These are phyloP conservation scores for Apis cerana DNA, from an alignment of 1,140 invertebrate genomes.

Conservation along the genomic window DNA sequence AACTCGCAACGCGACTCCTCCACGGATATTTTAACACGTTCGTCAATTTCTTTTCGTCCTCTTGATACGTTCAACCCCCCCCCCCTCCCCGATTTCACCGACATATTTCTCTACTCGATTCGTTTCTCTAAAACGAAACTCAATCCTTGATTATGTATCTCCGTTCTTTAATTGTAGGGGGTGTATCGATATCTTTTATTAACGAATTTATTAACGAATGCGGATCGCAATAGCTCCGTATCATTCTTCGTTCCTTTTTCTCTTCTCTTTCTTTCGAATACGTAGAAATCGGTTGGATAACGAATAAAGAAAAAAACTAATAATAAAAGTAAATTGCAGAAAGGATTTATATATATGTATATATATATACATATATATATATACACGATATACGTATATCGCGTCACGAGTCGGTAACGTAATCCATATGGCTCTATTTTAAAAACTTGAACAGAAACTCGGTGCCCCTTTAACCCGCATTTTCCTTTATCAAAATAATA, in stretches of 20 bases:
- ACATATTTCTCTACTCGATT: conserved; percentile 38
- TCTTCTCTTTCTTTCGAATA: no score
- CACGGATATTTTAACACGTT: conserved; percentile 30
- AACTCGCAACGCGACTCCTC: conserved; percentile 43
- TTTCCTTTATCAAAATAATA: conserved; percentile 55
- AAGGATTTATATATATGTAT: not conserved
- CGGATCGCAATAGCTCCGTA: no score
- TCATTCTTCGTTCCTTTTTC: no score
- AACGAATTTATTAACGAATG: no score
- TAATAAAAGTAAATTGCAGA: not conserved
- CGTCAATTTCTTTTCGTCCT: conserved; percentile 52
- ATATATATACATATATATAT: no score
- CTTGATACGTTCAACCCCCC: conserved; percentile 7
- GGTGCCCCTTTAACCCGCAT: conserved; percentile 53
- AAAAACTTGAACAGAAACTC: conserved; percentile 27
- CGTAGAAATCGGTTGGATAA: no score
- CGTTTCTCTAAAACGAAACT: conserved; percentile 21
- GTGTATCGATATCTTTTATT: not conserved
- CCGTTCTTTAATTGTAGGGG: conserved; percentile 28
- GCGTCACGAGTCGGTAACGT: not conserved
- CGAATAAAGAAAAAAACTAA: not conserved
- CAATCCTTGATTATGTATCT: not conserved
- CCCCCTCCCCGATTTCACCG: no score
- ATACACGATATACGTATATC: not conserved
- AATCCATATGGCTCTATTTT: conserved; percentile 15